Conservation (phyloP, 2,113 vertebrate species). For the Parus major region DNA sequence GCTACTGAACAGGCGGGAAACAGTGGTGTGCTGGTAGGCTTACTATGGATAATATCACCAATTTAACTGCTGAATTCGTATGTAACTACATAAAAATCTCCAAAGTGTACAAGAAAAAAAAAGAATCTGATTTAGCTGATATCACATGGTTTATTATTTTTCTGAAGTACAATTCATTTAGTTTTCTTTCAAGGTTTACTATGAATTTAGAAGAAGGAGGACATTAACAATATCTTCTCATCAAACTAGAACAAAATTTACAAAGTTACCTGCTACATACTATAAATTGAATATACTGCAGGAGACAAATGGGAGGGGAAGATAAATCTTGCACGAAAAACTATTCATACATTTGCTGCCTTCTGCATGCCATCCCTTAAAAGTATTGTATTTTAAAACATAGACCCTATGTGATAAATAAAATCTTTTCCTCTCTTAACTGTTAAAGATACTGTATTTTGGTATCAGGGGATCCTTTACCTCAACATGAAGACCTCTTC, state of each 20-base stretch:
- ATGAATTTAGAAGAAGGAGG: neutral
- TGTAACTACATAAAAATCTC: neutral
- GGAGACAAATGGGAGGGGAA: neutral
- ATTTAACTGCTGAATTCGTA: constrained; percentile 30
- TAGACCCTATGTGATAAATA: neutral
- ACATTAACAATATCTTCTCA: neutral
- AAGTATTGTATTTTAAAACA: neutral
- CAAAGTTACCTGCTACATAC: neutral
- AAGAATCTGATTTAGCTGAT: neutral
- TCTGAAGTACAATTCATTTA: neutral
- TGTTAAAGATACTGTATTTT: neutral
- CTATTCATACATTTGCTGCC: neutral
- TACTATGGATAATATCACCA: constrained; percentile 19
- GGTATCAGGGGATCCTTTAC: neutral
- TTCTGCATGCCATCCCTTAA: neutral
- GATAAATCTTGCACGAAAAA: neutral
- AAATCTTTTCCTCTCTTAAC: neutral
- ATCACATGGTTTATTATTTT: neutral
- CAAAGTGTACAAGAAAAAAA: neutral
- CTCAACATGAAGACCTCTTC: neutral
- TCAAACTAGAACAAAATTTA: neutral
- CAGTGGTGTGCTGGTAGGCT: neutral
- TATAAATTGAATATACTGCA: neutral
- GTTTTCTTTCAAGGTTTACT: neutral
- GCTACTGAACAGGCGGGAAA: constrained; percentile 32